Conservation (phyloP, 92 coral and sea anemone genomes). For the Pocillopora meandrina region DNA sequence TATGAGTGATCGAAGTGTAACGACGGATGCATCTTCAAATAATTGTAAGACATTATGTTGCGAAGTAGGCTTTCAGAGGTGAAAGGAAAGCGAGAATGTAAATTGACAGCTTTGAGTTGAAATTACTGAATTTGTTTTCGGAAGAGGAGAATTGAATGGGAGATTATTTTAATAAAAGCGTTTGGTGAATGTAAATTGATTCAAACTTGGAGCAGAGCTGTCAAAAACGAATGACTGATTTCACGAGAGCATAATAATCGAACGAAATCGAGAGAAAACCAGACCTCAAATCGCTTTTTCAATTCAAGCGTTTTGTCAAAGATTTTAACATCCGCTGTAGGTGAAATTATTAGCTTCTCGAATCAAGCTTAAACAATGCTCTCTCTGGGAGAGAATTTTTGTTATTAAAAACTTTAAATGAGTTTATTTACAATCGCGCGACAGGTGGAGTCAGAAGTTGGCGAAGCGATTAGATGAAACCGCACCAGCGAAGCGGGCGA, state of each 20-base stretch:
- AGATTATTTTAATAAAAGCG: conserved; percentile 14
- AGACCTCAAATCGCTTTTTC: background rate
- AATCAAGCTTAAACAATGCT: conserved; percentile 20
- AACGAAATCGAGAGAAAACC: background rate
- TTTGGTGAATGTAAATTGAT: conserved; percentile 8
- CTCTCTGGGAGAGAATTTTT: background rate
- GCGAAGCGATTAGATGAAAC: background rate
- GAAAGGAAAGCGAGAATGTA: background rate
- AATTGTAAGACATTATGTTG: background rate
- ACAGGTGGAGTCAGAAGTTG: conserved; percentile 21
- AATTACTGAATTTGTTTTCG: conserved; percentile 23
- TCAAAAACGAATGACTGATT: conserved; percentile 24
- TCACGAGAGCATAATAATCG: background rate
- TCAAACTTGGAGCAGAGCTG: conserved; percentile 12
- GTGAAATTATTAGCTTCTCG: conserved; percentile 9
- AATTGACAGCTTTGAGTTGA: conserved; percentile 1
- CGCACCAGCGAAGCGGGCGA: background rate
- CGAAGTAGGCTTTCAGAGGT: background rate
- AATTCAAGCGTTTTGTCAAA: background rate
- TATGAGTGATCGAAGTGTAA: background rate
- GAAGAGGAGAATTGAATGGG: conserved; percentile 13
- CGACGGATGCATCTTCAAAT: background rate
- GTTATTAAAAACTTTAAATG: conserved; percentile 7
- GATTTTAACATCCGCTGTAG: conserved; percentile 10
- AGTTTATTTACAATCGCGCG: conserved; percentile 16